A percentile compares a stretch with the other conserved stretches of the same genome.
Conservation (phyloP, 1,140 invertebrate genomes). For the Phocides pigmalion region DNA sequence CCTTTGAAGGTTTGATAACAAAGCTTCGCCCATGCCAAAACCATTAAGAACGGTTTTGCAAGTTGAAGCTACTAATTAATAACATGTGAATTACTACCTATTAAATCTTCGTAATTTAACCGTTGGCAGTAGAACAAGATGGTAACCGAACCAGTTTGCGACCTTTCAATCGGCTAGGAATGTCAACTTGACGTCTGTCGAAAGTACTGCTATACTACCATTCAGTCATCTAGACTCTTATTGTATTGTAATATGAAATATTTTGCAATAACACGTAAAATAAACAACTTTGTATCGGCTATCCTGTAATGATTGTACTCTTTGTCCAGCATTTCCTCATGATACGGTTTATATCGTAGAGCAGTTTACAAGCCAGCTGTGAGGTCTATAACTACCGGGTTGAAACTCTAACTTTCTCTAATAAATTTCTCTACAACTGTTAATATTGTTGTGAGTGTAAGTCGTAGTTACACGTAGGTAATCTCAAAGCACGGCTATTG, state of each 20-base stretch:
- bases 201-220: constrained; percentile 51
- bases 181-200: constrained; percentile 66
- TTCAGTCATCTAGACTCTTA: constrained; percentile 40
- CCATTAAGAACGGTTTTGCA: too few species aligned
- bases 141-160: constrained; percentile 71
- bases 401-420: constrained; percentile 31
- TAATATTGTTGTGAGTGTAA: constrained; percentile 16
- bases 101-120: neutral
- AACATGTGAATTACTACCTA: neutral
- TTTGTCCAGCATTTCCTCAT: constrained; percentile 57
- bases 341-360: constrained; percentile 49
- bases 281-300: constrained; percentile 39
- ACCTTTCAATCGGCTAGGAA: constrained; percentile 76
- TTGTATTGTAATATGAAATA: constrained; percentile 40
- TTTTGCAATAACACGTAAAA: constrained; percentile 35
- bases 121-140: constrained; percentile 4
- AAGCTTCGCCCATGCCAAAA: too few species aligned
- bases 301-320: constrained; percentile 55
- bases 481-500: neutral
- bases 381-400: constrained; percentile 37
- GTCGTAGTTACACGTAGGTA: too few species aligned
- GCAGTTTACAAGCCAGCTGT: constrained; percentile 38
- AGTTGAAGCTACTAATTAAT: neutral
- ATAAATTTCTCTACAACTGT: constrained; percentile 35
- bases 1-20: too few species aligned